These are phyloP conservation scores for Thunnus albacares DNA, from an alignment of 2,797 vertebrate genomes.

Conservation along the genomic window DNA sequence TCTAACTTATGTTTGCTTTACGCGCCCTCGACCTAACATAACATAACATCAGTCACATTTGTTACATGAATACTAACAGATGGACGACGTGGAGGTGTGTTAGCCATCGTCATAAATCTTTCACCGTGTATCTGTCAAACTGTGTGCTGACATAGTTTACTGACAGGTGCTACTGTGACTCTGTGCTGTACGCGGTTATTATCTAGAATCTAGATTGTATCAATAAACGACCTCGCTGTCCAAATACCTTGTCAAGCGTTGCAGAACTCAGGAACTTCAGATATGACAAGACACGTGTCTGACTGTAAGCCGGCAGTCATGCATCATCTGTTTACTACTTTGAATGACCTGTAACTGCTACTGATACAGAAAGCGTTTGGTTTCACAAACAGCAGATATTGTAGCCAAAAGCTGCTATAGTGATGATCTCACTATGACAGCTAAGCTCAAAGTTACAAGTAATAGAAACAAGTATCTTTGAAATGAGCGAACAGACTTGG, in stretches of 20 bases:
- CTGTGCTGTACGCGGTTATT: conserved; percentile 17
- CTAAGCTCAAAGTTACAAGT: background rate
- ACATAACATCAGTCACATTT: conserved; percentile 9
- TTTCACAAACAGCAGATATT: background rate
- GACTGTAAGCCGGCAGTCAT: background rate
- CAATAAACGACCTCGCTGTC: background rate
- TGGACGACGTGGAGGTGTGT: background rate
- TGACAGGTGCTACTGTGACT: conserved; percentile 28
- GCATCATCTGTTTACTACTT: background rate
- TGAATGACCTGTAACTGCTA: background rate
- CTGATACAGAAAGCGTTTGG: background rate
- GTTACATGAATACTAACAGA: conserved; percentile 9
- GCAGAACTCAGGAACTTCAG: background rate
- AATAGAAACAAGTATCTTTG: background rate
- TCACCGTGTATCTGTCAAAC: background rate
- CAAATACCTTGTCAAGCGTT: conserved; percentile 35
- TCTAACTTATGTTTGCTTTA: background rate
- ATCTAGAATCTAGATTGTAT: conserved; percentile 37
- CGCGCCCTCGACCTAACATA: background rate
- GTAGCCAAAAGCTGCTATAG: background rate
- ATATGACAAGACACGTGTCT: background rate
- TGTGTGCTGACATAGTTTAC: conserved; percentile 17
- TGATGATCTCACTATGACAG: background rate
- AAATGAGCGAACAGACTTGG: background rate
- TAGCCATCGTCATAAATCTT: conserved; percentile 25